phyloP scores from a whole-genome alignment of 53 echinoderm and acorn worm species.

The Apostichopus leukothele region DNA sequence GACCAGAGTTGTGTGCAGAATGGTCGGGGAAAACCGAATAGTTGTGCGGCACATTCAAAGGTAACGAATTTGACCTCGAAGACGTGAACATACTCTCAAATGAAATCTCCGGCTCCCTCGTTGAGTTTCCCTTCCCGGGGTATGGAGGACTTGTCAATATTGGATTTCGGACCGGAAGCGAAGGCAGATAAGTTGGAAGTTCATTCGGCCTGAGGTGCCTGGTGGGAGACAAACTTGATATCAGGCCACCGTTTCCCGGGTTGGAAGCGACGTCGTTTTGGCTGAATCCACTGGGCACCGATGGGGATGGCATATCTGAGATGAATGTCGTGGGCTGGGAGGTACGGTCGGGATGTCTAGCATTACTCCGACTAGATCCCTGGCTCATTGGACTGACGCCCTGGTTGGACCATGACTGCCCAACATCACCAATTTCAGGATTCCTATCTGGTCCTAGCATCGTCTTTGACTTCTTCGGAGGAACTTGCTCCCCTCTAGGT shows the following conservation, averaged over 20 bases:
- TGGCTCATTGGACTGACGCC: slow-evolving; percentile 5
- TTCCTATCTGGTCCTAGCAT: slow-evolving; percentile 11
- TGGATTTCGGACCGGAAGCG: slow-evolving; percentile 51
- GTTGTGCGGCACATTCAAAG: slow-evolving; percentile 74
- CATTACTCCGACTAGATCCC: not conserved
- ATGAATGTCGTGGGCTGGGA: slow-evolving; percentile 59
- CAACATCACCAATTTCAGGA: slow-evolving; percentile 2
- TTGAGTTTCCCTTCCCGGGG: slow-evolving; percentile 59
- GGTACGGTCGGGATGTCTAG: not conserved
- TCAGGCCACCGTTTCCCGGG: slow-evolving; percentile 58
- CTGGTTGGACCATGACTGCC: slow-evolving; percentile 26
- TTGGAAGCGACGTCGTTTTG: slow-evolving; percentile 60
- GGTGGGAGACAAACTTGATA: slow-evolving; percentile 83
- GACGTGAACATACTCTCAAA: slow-evolving; percentile 88
- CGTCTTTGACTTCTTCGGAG: slow-evolving; percentile 10
- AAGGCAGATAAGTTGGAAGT: slow-evolving; percentile 89
- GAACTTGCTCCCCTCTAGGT: not conserved
- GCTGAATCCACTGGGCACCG: slow-evolving; percentile 51
- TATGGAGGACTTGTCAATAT: slow-evolving; percentile 83
- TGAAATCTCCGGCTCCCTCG: slow-evolving; percentile 79
- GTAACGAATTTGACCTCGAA: slow-evolving; percentile 57
- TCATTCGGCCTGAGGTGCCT: slow-evolving; percentile 74
- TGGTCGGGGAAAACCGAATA: slow-evolving; percentile 87
- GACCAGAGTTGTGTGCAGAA: slow-evolving; percentile 72
- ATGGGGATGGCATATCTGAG: slow-evolving; percentile 75